phyloP scores from a whole-genome alignment of 53 echinoderm and acorn worm species.

The Echinometra lucunter region DNA sequence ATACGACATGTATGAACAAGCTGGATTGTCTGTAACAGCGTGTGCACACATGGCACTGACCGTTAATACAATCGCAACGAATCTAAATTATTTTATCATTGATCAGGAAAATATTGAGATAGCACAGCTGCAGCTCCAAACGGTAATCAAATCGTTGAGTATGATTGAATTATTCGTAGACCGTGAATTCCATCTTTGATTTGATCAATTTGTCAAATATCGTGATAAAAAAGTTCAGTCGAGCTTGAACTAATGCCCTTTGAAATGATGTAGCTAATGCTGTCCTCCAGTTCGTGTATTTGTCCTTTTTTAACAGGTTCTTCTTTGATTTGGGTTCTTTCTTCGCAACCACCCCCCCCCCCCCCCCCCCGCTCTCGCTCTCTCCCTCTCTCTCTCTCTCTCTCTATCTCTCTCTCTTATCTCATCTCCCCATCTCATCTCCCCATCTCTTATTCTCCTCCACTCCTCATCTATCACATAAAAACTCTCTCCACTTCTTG shows the following conservation, averaged over 20 bases:
- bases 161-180: conserved; percentile 8
- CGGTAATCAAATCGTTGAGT: background rate
- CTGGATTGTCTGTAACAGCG: background rate
- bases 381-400: background rate
- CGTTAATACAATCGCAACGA: background rate
- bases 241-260: background rate
- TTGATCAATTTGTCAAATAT: conserved; percentile 36
- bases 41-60: background rate
- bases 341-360: background rate
- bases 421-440: background rate
- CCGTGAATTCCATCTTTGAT: conserved; percentile 8
- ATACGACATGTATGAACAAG: background rate
- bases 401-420: too few relatives aligned
- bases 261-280: background rate
- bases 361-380: background rate
- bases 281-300: background rate
- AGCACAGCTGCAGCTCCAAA: conserved; percentile 15
- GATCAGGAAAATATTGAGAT: conserved; percentile 24
- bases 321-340: too few relatives aligned
- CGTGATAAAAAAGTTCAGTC: background rate
- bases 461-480: background rate
- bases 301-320: background rate
- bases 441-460: background rate
- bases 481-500: too few relatives aligned
- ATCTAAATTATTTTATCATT: conserved; percentile 24